Conservation (phyloP, 2,113 vertebrate genomes). For the Aplodontia rufa region DNA sequence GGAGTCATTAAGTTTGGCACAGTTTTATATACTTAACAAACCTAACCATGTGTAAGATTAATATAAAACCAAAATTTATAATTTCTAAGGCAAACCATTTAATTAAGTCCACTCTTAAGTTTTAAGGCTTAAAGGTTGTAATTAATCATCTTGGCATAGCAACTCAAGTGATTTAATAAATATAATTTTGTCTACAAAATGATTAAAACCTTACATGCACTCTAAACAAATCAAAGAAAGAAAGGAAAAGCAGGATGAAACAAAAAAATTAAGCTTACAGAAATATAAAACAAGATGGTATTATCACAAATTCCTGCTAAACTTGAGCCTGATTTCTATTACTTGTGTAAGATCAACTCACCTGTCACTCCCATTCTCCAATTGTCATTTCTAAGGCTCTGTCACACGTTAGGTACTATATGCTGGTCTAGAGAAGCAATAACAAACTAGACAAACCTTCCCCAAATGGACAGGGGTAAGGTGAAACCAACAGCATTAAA, state of each 20-base stretch:
- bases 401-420: neutral
- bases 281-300: neutral
- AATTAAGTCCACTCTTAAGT: neutral
- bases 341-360: neutral
- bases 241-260: neutral
- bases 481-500: constrained; percentile 10
- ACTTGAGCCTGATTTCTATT: neutral
- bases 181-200: neutral
- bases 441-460: neutral
- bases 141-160: neutral
- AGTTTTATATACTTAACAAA: constrained; percentile 12
- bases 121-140: neutral
- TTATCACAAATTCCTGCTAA: neutral
- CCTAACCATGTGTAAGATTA: neutral
- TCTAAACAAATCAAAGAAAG: neutral
- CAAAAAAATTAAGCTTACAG: constrained; percentile 3
- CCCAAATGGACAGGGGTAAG: neutral
- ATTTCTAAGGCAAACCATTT: neutral
- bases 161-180: neutral
- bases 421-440: neutral
- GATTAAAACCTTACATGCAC: neutral
- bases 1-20: neutral
- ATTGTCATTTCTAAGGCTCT: neutral
- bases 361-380: neutral
- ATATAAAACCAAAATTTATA: neutral